These are phyloP conservation scores for Sinodicranocentrus sp. DNA, from an alignment of 2,888 invertebrate species.

Conservation along the genomic window DNA sequence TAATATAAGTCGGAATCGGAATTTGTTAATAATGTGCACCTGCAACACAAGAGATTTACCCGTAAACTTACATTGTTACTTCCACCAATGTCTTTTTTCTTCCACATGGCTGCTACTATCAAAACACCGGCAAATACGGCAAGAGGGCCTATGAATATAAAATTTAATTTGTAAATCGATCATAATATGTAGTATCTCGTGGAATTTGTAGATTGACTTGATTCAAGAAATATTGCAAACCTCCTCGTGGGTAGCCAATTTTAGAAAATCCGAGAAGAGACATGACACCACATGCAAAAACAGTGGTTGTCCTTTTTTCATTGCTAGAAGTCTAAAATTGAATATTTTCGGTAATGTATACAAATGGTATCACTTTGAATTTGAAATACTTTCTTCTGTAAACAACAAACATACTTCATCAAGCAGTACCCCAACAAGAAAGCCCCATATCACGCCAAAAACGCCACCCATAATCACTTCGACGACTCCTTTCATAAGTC, in stretches of 20 bases:
- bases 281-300: conserved; percentile 70
- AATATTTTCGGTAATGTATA: too few species aligned
- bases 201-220: neutral
- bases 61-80: conserved; percentile 66
- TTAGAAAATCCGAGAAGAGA: conserved; percentile 70
- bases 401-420: conserved; percentile 56
- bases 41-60: neutral
- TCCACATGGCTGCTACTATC: conserved; percentile 64
- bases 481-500: conserved; percentile 66
- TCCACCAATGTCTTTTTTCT: conserved; percentile 61
- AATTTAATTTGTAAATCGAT: neutral
- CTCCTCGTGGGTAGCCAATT: conserved; percentile 72
- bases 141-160: conserved; percentile 69
- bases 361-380: neutral
- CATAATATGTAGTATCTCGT: neutral
- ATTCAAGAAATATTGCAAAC: too few species aligned
- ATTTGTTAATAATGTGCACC: neutral
- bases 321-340: conserved; percentile 29
- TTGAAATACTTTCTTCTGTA: neutral
- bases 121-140: conserved; percentile 68
- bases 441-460: conserved; percentile 73
- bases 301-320: conserved; percentile 46
- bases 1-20: neutral
- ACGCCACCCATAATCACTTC: conserved; percentile 70
- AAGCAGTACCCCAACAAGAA: conserved; percentile 59